Conservation (phyloP, 2,888 invertebrate species). For the Lumbricus terrestris region DNA sequence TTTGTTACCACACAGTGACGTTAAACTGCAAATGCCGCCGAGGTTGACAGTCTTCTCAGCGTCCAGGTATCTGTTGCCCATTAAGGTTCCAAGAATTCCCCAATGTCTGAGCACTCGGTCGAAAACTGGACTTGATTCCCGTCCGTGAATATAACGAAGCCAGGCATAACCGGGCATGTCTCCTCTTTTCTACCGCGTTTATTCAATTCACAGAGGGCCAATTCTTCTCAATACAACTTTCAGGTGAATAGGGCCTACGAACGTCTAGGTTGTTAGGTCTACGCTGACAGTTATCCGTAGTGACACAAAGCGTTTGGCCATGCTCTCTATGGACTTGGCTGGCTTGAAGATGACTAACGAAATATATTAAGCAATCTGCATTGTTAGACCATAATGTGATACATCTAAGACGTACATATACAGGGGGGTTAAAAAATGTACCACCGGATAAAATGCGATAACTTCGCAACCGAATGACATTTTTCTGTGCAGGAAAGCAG, state of each 20-base stretch:
- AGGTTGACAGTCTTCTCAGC: neutral
- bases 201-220: neutral
- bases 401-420: too few relatives aligned
- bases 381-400: too few relatives aligned
- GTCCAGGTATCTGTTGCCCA: neutral
- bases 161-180: neutral
- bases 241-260: neutral
- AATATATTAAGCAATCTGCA: neutral
- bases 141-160: neutral
- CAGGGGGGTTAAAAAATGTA: too few relatives aligned
- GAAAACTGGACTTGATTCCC: neutral
- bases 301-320: neutral
- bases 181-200: too few relatives aligned
- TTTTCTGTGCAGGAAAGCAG: too few relatives aligned
- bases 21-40: too few relatives aligned
- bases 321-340: neutral
- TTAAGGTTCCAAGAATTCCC: neutral
- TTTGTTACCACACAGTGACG: too few relatives aligned
- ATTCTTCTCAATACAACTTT: neutral
- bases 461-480: too few relatives aligned
- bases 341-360: neutral
- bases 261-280: too few relatives aligned
- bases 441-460: too few relatives aligned
- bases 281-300: too few relatives aligned
- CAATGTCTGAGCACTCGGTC: neutral